Percentiles rank a stretch among this genome's conserved stretches.
Evolutionary conservation across 1,140 invertebrate genomes (phyloP).

Genomic region (Coenobita brevimanus): DNA sequence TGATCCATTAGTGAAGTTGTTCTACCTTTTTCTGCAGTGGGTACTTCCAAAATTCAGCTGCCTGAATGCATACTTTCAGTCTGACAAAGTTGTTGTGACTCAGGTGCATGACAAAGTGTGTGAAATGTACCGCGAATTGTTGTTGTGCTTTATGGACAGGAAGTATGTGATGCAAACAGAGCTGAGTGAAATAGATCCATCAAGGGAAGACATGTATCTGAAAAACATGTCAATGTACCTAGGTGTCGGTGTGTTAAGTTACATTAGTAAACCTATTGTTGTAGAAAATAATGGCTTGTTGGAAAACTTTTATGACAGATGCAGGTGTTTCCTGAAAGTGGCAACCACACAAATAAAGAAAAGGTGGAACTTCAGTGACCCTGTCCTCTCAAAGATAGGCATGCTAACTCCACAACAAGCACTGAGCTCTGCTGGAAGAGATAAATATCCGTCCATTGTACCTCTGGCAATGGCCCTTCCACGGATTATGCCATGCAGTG

Average conservation of each 20-base stretch:
- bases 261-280: background rate
- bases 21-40: slow-evolving; percentile 18
- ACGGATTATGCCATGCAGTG: background rate
- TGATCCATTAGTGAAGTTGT: slow-evolving; percentile 9
- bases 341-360: background rate
- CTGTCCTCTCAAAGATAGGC: slow-evolving; percentile 7
- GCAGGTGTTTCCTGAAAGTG: background rate
- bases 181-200: background rate
- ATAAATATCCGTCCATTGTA: background rate
- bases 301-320: background rate
- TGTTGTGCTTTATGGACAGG: slow-evolving; percentile 21
- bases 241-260: background rate
- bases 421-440: background rate
- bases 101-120: background rate
- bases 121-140: slow-evolving; percentile 6
- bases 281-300: background rate
- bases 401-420: background rate
- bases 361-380: slow-evolving; percentile 19
- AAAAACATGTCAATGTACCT: background rate
- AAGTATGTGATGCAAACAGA: slow-evolving; percentile 13
- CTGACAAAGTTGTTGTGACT: slow-evolving; percentile 22
- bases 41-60: slow-evolving; percentile 27
- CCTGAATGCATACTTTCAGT: slow-evolving; percentile 35
- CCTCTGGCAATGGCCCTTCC: background rate
- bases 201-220: background rate